Evolutionary conservation across 2,113 vertebrate species (phyloP).

Genomic region (Passerina amoena): DNA sequence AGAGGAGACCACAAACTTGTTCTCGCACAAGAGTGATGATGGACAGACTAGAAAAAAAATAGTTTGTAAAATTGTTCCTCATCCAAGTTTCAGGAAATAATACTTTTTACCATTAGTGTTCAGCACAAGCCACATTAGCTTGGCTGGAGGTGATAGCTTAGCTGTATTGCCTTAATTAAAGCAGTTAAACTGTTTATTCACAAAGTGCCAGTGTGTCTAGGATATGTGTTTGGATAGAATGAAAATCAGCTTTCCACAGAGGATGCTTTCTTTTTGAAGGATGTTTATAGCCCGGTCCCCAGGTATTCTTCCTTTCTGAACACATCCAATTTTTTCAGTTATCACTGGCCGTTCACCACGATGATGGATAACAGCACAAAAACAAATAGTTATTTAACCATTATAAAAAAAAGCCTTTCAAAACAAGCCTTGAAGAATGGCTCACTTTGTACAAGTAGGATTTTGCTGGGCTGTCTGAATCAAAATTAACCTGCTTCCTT

Average conservation of each 20-base stretch:
- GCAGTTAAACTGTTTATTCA: constrained; percentile 9
- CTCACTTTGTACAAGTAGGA: not conserved
- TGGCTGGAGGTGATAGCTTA: not conserved
- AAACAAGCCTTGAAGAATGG: constrained; percentile 16
- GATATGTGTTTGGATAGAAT: not conserved
- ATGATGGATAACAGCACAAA: constrained; percentile 31
- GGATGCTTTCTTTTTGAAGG: constrained; percentile 10
- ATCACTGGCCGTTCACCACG: not conserved
- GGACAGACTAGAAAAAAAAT: not conserved
- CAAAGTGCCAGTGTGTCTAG: not conserved
- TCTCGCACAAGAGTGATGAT: not conserved
- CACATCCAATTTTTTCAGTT: constrained; percentile 28
- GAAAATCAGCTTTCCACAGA: not conserved
- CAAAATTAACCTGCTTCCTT: constrained; percentile 52
- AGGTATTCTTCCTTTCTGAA: constrained; percentile 41
- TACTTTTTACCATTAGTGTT: not conserved
- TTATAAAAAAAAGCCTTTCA: constrained; percentile 5
- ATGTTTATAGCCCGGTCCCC: not conserved
- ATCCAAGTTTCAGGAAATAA: not conserved
- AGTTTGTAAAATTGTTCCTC: not conserved
- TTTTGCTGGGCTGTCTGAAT: constrained; percentile 31
- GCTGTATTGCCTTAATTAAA: constrained; percentile 17
- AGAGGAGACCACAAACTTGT: not conserved
- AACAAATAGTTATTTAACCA: constrained; percentile 51
- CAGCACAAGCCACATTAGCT: not conserved